These are phyloP conservation scores for Trialeurodes vaporariorum DNA, from an alignment of 1,140 invertebrate species.

Conservation along the genomic window DNA sequence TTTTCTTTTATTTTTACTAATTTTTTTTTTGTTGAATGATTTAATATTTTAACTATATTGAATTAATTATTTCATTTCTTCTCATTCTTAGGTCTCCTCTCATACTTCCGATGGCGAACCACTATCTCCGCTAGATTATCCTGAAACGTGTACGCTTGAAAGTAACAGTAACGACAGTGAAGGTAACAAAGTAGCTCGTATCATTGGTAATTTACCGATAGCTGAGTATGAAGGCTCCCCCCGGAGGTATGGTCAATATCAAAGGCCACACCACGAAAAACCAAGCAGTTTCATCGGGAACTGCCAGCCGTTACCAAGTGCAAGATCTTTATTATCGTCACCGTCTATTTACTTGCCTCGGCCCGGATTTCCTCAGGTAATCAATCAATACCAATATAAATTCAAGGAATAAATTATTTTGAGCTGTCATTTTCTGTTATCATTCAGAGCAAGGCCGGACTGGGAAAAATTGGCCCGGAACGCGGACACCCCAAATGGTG, in stretches of 20 bases:
- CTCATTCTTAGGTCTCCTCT: constrained; percentile 34
- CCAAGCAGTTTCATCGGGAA: neutral
- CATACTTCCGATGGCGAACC: constrained; percentile 40
- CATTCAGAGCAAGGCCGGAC: no score
- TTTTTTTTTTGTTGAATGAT: no score
- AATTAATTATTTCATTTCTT: no score
- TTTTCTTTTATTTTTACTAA: no score
- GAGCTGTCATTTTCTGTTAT: no score
- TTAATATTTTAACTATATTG: no score
- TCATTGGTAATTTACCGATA: constrained; percentile 78
- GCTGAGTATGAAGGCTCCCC: constrained; percentile 87
- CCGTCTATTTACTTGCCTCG: constrained; percentile 51
- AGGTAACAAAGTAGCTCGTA: constrained; percentile 50
- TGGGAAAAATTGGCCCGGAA: no score
- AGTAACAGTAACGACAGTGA: constrained; percentile 19
- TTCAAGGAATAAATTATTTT: no score
- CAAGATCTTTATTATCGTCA: constrained; percentile 40
- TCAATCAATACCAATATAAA: no score
- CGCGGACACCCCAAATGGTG: no score
- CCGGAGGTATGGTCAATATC: constrained; percentile 55
- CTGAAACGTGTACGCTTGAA: constrained; percentile 21
- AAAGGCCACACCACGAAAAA: constrained; percentile 36
- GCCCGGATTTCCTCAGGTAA: constrained; percentile 54
- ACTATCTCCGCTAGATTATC: constrained; percentile 30
- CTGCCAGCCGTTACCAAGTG: neutral